These are phyloP conservation scores for Engraulis encrasicolus DNA, from an alignment of 2,113 vertebrate genomes.

Conservation along the genomic window DNA sequence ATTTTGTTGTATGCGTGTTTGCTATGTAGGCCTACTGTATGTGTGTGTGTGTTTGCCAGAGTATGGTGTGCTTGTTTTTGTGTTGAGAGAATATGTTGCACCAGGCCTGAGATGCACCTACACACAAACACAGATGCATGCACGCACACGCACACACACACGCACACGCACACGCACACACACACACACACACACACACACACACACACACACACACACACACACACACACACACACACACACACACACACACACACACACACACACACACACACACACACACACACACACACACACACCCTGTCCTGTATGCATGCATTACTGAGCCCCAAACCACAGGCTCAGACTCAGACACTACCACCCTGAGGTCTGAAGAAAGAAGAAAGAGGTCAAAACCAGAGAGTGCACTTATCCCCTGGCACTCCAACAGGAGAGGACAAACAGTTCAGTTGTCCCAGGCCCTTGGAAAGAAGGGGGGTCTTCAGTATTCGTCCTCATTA, in stretches of 20 bases:
- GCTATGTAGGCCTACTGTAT: no score
- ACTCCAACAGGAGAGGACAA: constrained; percentile 57
- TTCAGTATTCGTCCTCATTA: no score
- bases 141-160: neutral
- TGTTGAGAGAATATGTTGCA: neutral
- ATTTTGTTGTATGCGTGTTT: no score
- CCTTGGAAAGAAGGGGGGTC: no score
- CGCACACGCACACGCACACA: neutral
- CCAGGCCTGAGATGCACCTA: no score
- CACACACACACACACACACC: constrained; percentile 48
- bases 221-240: constrained; percentile 8
- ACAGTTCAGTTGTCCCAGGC: no score
- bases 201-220: neutral
- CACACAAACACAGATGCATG: no score
- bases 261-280: neutral
- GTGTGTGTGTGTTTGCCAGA: neutral
- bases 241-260: neutral
- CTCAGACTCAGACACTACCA: constrained; percentile 33
- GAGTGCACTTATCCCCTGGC: constrained; percentile 34
- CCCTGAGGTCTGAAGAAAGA: neutral
- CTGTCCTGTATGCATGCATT: constrained; percentile 59
- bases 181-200: neutral
- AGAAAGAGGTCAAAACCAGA: constrained; percentile 25
- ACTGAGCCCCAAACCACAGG: constrained; percentile 49
- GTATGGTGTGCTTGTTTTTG: no score